A percentile compares a stretch with the other conserved stretches of the same genome.
phyloP scores from a whole-genome alignment of 2,888 invertebrate species.

The Tetragnatha montana region DNA sequence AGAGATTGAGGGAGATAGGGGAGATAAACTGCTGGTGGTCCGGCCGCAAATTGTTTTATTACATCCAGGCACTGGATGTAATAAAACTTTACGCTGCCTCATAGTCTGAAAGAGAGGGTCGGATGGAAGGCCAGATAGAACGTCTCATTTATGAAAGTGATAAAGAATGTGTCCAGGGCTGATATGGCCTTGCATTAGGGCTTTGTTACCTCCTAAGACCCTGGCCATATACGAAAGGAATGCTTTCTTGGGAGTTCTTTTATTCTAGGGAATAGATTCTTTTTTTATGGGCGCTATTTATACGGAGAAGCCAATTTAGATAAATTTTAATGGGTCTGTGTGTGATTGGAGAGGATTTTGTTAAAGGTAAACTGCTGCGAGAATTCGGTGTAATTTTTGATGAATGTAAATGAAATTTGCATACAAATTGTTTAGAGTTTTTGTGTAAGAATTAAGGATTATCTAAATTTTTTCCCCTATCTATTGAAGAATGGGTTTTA shows the following conservation, averaged over 20 bases:
- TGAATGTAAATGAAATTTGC: too few species aligned
- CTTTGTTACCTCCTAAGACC: not conserved
- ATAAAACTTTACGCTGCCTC: too few species aligned
- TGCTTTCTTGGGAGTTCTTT: not conserved
- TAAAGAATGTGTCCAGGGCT: constrained; percentile 11
- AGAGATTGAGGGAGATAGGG: too few species aligned
- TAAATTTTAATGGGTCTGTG: not conserved
- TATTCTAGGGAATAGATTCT: not conserved
- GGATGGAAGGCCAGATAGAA: not conserved
- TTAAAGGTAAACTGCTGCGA: not conserved
- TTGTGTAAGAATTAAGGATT: too few species aligned
- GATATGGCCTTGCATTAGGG: not conserved
- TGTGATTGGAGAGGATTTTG: not conserved
- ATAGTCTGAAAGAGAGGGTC: not conserved
- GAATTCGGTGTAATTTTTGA: too few species aligned
- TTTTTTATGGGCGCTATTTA: not conserved
- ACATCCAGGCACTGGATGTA: too few species aligned
- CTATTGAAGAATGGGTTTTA: too few species aligned
- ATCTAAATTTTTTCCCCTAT: too few species aligned
- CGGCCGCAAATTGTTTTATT: too few species aligned
- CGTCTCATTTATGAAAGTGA: not conserved
- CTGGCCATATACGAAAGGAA: not conserved
- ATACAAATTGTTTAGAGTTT: too few species aligned
- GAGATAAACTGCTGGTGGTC: too few species aligned
- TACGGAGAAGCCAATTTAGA: not conserved